Percentiles rank a stretch among this genome's conserved stretches.
Conservation (phyloP, 2,888 invertebrate genomes). For the Graphium colonna region DNA sequence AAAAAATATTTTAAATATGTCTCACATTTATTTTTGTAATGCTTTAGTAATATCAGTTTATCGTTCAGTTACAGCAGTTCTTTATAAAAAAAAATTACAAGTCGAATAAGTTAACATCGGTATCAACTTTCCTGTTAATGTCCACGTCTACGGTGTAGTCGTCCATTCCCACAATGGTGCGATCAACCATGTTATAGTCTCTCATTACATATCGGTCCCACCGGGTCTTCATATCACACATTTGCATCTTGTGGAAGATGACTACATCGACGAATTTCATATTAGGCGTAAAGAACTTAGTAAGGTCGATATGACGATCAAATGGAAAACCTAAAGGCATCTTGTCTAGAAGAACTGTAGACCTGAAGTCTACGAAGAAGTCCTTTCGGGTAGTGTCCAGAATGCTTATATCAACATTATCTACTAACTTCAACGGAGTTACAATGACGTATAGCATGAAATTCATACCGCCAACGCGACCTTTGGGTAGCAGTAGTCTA, state of each 20-base stretch:
- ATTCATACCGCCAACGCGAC: slow-evolving; percentile 83
- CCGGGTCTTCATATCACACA: slow-evolving; percentile 65
- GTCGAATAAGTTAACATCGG: slow-evolving; percentile 31
- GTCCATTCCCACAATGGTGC: slow-evolving; percentile 45
- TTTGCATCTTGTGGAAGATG: slow-evolving; percentile 81
- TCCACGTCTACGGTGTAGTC: slow-evolving; percentile 53
- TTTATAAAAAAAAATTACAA: slow-evolving; percentile 26
- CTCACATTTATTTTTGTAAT: slow-evolving; percentile 4
- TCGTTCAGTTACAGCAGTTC: neutral
- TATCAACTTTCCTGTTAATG: slow-evolving; percentile 35
- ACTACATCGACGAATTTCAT: slow-evolving; percentile 83
- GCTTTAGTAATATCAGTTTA: neutral
- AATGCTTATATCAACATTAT: slow-evolving; percentile 55
- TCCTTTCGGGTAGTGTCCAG: slow-evolving; percentile 70
- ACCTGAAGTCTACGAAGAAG: slow-evolving; percentile 56
- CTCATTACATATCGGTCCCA: slow-evolving; percentile 62
- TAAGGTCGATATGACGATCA: slow-evolving; percentile 82
- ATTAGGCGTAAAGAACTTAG: slow-evolving; percentile 83
- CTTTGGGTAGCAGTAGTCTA: slow-evolving; percentile 85
- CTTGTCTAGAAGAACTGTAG: slow-evolving; percentile 76
- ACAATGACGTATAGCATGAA: slow-evolving; percentile 83
- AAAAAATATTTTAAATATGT: neutral
- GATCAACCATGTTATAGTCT: slow-evolving; percentile 52
- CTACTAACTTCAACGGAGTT: slow-evolving; percentile 71
- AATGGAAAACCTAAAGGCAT: slow-evolving; percentile 87